These are phyloP conservation scores for Psophia crepitans DNA, from an alignment of 2,113 vertebrate genomes.

Conservation along the genomic window DNA sequence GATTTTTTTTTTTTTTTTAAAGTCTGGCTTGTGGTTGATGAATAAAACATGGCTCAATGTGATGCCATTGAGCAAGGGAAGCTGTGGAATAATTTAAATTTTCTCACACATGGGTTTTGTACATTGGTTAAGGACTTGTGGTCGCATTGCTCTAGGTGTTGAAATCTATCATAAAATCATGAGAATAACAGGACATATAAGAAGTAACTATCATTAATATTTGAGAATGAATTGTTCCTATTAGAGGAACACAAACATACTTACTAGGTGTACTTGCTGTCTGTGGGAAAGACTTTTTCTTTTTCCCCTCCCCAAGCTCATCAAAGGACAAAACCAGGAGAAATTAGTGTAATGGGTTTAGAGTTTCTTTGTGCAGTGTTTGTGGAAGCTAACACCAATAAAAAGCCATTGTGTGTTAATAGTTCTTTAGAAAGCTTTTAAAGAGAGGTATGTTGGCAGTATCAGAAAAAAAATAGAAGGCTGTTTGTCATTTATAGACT, in stretches of 20 bases:
- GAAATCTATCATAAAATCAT: not conserved
- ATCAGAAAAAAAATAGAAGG: not conserved
- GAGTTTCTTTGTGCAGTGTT: not conserved
- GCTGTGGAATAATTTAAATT: slow-evolving; percentile 45
- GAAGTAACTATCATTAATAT: slow-evolving; percentile 9
- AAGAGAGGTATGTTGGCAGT: not conserved
- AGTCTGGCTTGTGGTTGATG: slow-evolving; percentile 27
- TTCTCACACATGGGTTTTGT: not conserved
- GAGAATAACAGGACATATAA: not conserved
- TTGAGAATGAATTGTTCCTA: not conserved
- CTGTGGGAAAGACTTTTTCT: not conserved
- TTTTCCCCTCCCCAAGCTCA: not conserved
- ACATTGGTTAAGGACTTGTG: not conserved
- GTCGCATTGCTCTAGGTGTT: not conserved
- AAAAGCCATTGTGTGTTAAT: not conserved
- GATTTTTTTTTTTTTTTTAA: not conserved
- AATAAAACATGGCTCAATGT: slow-evolving; percentile 49
- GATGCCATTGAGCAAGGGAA: slow-evolving; percentile 25
- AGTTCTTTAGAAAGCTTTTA: not conserved
- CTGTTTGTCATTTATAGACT: not conserved
- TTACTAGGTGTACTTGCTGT: not conserved
- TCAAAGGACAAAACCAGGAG: not conserved
- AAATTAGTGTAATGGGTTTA: not conserved
- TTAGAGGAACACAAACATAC: not conserved
- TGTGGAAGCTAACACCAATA: not conserved